A percentile compares a stretch with the other conserved stretches of the same genome.
These are phyloP conservation scores for Anas bernieri DNA, from an alignment of 2,797 vertebrate genomes.

Conservation along the genomic window DNA sequence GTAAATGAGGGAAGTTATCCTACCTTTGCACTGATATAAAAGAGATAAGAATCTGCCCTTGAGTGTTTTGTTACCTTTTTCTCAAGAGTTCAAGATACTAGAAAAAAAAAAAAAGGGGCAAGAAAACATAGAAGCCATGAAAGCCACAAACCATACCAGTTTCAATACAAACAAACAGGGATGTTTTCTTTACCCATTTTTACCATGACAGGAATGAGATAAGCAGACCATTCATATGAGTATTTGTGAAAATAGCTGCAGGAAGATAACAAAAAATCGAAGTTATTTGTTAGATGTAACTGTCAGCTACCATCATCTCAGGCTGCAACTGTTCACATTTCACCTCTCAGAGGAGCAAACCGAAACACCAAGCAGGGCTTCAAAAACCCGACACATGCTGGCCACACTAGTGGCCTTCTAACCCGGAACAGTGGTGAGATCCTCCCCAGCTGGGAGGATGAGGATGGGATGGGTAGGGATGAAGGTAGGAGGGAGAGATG, in stretches of 20 bases:
- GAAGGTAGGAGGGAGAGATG: background rate
- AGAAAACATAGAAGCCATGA: slow-evolving; percentile 3
- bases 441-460: fast-evolving
- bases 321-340: background rate
- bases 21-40: background rate
- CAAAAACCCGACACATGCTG: background rate
- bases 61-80: slow-evolving; percentile 26
- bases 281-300: slow-evolving; percentile 6
- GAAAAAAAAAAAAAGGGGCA: background rate
- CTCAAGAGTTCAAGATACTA: slow-evolving; percentile 9
- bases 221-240: slow-evolving; percentile 2
- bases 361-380: background rate
- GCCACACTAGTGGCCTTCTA: background rate
- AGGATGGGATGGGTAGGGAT: background rate
- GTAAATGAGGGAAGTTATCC: background rate
- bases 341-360: background rate
- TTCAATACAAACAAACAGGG: slow-evolving; percentile 57
- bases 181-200: slow-evolving; percentile 57
- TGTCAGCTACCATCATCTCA: background rate
- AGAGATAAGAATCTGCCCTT: slow-evolving; percentile 10
- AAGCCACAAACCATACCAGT: slow-evolving; percentile 51
- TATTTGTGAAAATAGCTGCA: slow-evolving; percentile 43
- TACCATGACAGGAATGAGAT: background rate
- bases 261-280: slow-evolving; percentile 20
- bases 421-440: background rate